phyloP scores from a whole-genome alignment of 2,888 invertebrate genomes.

The Odontothrips loti region DNA sequence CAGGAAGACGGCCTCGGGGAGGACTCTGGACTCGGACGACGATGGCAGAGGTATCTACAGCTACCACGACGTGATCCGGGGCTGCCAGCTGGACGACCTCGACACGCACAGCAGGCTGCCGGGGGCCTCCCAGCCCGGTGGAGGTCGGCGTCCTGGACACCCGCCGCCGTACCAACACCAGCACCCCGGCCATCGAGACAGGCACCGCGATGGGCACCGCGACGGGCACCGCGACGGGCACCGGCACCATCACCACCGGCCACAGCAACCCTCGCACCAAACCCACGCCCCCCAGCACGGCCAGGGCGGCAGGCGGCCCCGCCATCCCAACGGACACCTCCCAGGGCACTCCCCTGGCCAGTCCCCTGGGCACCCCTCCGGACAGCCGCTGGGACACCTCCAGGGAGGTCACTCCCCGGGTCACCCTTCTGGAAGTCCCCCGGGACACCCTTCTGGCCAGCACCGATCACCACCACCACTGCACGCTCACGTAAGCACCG shows the following conservation, averaged over 20 bases:
- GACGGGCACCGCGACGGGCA: background rate
- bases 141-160: background rate
- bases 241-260: background rate
- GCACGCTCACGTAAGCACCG: background rate
- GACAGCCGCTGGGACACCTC: background rate
- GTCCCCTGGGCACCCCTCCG: background rate
- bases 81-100: conserved; percentile 1
- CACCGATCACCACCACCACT: background rate
- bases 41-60: conserved; percentile 24
- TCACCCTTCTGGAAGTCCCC: background rate
- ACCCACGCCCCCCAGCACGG: background rate
- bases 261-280: background rate
- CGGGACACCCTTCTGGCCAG: background rate
- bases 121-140: background rate
- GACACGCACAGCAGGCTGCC: background rate
- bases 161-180: background rate
- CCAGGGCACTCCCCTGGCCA: background rate
- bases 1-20: background rate
- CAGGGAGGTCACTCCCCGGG: background rate
- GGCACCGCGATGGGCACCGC: background rate
- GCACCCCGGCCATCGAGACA: background rate
- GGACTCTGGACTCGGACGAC: conserved; percentile 6
- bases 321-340: background rate
- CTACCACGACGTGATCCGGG: conserved; percentile 11
- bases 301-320: background rate